Base-by-base conservation (phyloP, 2,797 vertebrate genomes). In the Halcyon badia region DNA sequence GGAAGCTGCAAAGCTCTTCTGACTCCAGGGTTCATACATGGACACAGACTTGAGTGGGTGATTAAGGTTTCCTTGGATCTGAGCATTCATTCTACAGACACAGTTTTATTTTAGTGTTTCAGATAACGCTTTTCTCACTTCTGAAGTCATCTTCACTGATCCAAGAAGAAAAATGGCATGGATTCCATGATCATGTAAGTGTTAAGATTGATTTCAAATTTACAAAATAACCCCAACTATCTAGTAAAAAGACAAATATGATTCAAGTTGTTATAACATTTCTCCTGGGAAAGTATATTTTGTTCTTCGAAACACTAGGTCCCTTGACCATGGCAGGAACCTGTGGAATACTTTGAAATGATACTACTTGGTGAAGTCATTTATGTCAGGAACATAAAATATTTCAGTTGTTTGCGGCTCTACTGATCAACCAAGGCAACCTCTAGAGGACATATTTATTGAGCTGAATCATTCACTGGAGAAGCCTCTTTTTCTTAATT, bases 1-100 rank as follows among this genome's bases (percentile, higher is more conserved):
- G 11, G 19, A 7, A 87, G 7, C 18, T 76, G 15, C 13, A 60
- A 79, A 79, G 11, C 4, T 68, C 65, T 65, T 89, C 16, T 1
- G 3, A 4, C 4, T 56, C 10, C 11, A 41, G 7, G 17, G 9
- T n/a, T 82, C 41, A 82, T 14, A 16, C 0, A 3, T 14, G 6
- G 18, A 26, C 13, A 46, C 7, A 10, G 33, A 26, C 33, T 76
- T 0, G 0, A 58, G 30, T 0, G 3, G 8, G 2, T 14, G 9
- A 8, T 13, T 83, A 17, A 79, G 4, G 4, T 89, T 89, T 65
- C 37, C 30, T 51, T 20, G 14, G 4, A 4, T 82, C 82, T 89
- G 9, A 73, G 5, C 0, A 21, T 21, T 87, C 10, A 49, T 87
- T 83, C 14, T 84, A 72, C 28, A 76, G 49, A 33, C 6, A 49